These are phyloP conservation scores for Panthera tigris DNA, from an alignment of 2,113 vertebrate genomes.

Conservation along the genomic window DNA sequence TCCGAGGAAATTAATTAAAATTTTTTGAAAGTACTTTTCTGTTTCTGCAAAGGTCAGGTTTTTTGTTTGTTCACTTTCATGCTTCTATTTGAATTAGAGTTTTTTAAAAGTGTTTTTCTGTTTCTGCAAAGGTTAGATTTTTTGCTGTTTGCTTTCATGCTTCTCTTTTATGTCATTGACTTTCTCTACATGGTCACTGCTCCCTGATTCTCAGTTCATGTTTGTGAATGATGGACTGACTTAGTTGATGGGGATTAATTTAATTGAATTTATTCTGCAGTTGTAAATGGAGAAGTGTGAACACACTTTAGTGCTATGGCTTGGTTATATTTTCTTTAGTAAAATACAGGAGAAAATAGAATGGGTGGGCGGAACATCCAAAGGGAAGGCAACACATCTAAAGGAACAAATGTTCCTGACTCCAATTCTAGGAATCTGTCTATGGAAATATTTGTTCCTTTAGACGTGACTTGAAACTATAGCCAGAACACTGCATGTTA, in stretches of 20 bases:
- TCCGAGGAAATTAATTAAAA: not conserved
- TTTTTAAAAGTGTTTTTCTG: not conserved
- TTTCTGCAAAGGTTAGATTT: not conserved
- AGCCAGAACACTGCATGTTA: not conserved
- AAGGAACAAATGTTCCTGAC: not conserved
- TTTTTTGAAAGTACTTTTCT: not conserved
- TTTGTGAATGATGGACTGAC: not conserved
- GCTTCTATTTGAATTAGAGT: not conserved
- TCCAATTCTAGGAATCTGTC: not conserved
- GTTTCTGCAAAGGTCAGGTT: not conserved
- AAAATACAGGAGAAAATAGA: not conserved
- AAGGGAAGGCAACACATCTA: not conserved
- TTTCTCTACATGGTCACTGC: not conserved
- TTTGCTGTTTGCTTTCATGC: not conserved
- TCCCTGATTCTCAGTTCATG: not conserved
- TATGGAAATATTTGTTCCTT: not conserved
- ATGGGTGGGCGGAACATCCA: not conserved
- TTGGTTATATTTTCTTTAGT: not conserved
- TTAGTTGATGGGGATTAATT: not conserved
- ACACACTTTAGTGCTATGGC: not conserved
- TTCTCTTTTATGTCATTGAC: not conserved
- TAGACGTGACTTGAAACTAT: not conserved
- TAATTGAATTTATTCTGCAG: not conserved
- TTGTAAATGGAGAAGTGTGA: not conserved
- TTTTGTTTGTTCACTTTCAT: not conserved